A percentile compares a stretch with the other conserved stretches of the same genome.
phyloP scores from a whole-genome alignment of 1,140 invertebrate genomes.

The Diprion similis region DNA sequence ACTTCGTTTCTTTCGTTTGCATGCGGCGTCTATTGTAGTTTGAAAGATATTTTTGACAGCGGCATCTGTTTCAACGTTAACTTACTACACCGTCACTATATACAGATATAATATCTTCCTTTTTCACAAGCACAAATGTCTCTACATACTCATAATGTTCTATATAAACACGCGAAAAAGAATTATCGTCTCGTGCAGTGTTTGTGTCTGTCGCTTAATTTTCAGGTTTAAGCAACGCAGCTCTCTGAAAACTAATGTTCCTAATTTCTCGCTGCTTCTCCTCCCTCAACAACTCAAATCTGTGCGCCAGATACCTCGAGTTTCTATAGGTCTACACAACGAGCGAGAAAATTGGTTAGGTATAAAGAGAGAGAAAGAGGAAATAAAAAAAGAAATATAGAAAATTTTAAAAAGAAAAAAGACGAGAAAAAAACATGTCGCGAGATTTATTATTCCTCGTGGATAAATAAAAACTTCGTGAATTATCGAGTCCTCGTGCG shows the following conservation, averaged over 20 bases:
- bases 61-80: background rate
- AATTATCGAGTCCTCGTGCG: background rate
- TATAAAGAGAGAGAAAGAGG: too few relatives aligned
- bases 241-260: background rate
- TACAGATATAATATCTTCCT: background rate
- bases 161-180: too few relatives aligned
- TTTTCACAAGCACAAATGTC: background rate
- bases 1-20: background rate
- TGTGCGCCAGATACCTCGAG: too few relatives aligned
- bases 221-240: too few relatives aligned
- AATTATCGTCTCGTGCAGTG: too few relatives aligned
- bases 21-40: background rate
- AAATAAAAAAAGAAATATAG: too few relatives aligned
- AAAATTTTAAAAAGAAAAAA: background rate
- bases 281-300: background rate
- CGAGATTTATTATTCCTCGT: background rate
- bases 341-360: too few relatives aligned
- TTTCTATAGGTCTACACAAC: too few relatives aligned
- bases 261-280: background rate
- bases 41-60: slow-evolving; percentile 4
- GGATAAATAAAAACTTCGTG: background rate
- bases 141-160: too few relatives aligned
- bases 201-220: too few relatives aligned
- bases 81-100: background rate
- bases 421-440: background rate